A percentile compares a stretch with the other conserved stretches of the same genome.
These are phyloP conservation scores for Lordiphosa stackelbergi DNA, from an alignment of 1,140 invertebrate genomes.

Conservation along the genomic window DNA sequence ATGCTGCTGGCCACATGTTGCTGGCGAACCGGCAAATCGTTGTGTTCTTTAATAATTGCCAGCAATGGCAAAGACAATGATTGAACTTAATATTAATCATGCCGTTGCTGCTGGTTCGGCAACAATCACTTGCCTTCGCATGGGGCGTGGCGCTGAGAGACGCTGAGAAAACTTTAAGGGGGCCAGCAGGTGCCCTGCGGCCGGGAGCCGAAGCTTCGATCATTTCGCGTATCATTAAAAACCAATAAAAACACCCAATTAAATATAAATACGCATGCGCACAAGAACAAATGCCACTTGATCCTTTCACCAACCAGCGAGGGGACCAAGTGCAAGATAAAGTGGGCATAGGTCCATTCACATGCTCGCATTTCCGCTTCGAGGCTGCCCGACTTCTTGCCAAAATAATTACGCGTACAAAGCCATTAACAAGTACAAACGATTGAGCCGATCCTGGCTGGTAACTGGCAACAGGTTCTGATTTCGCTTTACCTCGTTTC, in stretches of 20 bases:
- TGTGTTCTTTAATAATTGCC: conserved; percentile 47
- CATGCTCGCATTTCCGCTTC: conserved; percentile 58
- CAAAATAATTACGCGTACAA: conserved; percentile 76
- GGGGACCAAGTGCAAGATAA: conserved; percentile 10
- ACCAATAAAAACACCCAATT: conserved; percentile 76
- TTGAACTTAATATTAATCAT: conserved; percentile 68
- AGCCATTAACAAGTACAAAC: conserved; percentile 75
- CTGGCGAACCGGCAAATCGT: conserved; percentile 5
- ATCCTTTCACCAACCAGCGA: conserved; percentile 58
- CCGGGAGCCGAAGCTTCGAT: conserved; percentile 52
- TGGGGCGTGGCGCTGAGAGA: conserved; percentile 49
- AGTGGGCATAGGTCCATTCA: conserved; percentile 27
- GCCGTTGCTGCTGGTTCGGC: conserved; percentile 44
- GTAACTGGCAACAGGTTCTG: conserved; percentile 50
- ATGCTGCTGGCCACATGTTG: conserved; percentile 32
- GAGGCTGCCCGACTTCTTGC: conserved; percentile 57
- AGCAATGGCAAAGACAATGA: conserved; percentile 40
- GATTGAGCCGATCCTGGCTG: conserved; percentile 54
- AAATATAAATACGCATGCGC: conserved; percentile 53
- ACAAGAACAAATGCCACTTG: conserved; percentile 69
- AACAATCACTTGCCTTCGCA: conserved; percentile 59
- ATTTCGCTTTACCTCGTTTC: conserved; percentile 35
- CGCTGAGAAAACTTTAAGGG: conserved; percentile 29
- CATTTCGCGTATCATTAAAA: conserved; percentile 76
- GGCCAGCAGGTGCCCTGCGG: conserved; percentile 50